Percentiles rank a stretch among this genome's conserved stretches.
Evolutionary conservation across 2,888 invertebrate species (phyloP).

Genomic region (Melanophora roralis): DNA sequence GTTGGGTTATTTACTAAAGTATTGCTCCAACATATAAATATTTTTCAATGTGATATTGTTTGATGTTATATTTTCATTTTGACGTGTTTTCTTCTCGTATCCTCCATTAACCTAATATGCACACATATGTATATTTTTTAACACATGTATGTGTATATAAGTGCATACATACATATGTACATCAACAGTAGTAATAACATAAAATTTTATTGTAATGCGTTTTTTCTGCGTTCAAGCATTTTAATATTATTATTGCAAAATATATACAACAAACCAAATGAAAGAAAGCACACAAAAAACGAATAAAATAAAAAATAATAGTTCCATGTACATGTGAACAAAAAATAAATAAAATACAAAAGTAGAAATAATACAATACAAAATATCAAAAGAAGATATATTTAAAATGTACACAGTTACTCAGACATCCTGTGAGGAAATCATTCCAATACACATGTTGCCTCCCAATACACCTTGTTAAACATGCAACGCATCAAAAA

Average conservation of each 20-base stretch:
- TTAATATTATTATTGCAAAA: conserved; percentile 72
- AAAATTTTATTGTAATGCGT: conserved; percentile 76
- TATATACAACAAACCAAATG: conserved; percentile 35
- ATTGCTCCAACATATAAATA: background rate
- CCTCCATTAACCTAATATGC: background rate
- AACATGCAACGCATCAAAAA: conserved; percentile 57
- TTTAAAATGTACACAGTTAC: conserved; percentile 24
- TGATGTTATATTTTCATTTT: conserved; percentile 62
- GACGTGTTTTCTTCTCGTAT: conserved; percentile 70
- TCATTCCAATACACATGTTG: conserved; percentile 28
- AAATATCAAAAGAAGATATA: conserved; percentile 29
- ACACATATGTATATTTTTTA: no score
- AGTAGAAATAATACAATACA: conserved; percentile 2
- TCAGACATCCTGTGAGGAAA: background rate
- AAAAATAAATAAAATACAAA: background rate
- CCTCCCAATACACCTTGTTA: conserved; percentile 47
- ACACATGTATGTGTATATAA: conserved; percentile 60
- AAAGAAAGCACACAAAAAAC: conserved; percentile 57
- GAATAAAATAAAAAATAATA: conserved; percentile 37
- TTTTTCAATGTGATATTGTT: conserved; percentile 5
- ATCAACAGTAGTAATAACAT: conserved; percentile 68
- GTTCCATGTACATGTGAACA: background rate
- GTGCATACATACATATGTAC: conserved; percentile 33
- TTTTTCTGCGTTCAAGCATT: conserved; percentile 74
- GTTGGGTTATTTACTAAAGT: background rate